Evolutionary conservation across 1,140 invertebrate species (phyloP).

Genomic region (Cotesia typhae): DNA sequence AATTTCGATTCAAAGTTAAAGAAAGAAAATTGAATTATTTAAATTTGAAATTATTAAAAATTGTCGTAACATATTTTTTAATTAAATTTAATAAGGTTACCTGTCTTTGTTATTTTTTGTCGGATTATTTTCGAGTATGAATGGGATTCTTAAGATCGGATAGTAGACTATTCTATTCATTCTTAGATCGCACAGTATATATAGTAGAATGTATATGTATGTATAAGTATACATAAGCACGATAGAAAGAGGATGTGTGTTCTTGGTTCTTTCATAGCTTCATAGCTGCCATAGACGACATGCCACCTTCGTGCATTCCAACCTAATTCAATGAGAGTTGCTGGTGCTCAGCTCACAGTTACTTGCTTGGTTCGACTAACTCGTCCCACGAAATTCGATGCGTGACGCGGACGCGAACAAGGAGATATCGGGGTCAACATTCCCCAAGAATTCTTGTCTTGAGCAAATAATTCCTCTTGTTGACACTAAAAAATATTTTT

Average conservation of each 20-base stretch:
- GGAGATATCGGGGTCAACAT: too few species aligned
- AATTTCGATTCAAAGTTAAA: too few species aligned
- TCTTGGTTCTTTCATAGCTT: slow-evolving; percentile 34
- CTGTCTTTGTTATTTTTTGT: too few species aligned
- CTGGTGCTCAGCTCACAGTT: slow-evolving; percentile 14
- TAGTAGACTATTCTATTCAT: slow-evolving; percentile 38
- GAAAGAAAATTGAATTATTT: too few species aligned
- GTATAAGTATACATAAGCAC: slow-evolving; percentile 11
- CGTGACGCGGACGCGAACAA: too few species aligned
- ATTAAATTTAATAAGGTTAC: too few species aligned
- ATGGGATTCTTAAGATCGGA: slow-evolving; percentile 60
- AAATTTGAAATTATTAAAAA: too few species aligned
- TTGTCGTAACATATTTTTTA: too few species aligned
- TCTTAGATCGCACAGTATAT: not conserved
- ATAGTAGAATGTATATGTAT: slow-evolving; percentile 9
- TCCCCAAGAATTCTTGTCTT: too few species aligned
- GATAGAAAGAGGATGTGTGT: slow-evolving; percentile 12
- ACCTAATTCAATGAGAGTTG: slow-evolving; percentile 46
- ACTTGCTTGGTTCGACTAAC: too few species aligned
- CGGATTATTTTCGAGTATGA: slow-evolving; percentile 52
- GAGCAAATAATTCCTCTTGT: too few species aligned
- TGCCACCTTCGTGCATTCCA: slow-evolving; percentile 52
- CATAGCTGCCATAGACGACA: slow-evolving; percentile 36
- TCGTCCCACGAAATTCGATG: slow-evolving; percentile 41
- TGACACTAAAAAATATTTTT: too few species aligned